Base-by-base conservation (phyloP, 2,113 vertebrate species). In the Seriola quinqueradiata region DNA sequence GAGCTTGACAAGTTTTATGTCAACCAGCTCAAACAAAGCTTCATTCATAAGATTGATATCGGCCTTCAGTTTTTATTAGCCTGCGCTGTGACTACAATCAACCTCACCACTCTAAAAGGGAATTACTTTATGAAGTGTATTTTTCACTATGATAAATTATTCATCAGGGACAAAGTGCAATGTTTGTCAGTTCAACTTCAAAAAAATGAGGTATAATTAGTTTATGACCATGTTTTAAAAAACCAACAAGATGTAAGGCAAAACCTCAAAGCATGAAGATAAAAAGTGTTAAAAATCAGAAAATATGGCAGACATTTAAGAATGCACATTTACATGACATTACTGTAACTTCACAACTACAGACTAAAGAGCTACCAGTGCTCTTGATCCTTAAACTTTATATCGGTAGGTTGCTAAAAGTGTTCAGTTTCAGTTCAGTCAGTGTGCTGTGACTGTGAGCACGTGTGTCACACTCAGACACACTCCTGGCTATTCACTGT, bases 21-120 rank as follows among this genome's bases (percentile, higher is more conserved):
- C 55, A 10, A 58, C 38, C 70, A 21, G 32, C 28, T 69, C n/a
- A 70, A 91, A 90, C 79, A 87, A 70, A 66, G 73, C 63, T 46
- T 52, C 44, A 72, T 69, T 84, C 67, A 76, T 50, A 1, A 46
- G 11, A 59, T 38, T 21, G 3, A 79, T n/a, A 19, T 3, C 8
- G n/a, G 11, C 64, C 54, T 50, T 61, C 40, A n/a, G 54, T 17
- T 70, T 85, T 75, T 60, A 85, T 81, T 19, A 54, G 25, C 70
- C 21, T 36, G 1, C 8, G 48, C 32, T 46, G 67, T 4, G 50
- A 75, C 11, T 12, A 36, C 57, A 19, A n/a, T 19, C 7, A 64
- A 63, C 19, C 3, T 14, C 11, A 28, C 14, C 11, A 0, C 42
- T 72, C 6, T 0, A 19, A 21, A 16, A 17, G 19, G 25, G 13